A percentile compares a stretch with the other conserved stretches of the same genome.
Evolutionary conservation across 2,113 vertebrate genomes (phyloP).

Genomic region (Paraplagusia blochii): DNA sequence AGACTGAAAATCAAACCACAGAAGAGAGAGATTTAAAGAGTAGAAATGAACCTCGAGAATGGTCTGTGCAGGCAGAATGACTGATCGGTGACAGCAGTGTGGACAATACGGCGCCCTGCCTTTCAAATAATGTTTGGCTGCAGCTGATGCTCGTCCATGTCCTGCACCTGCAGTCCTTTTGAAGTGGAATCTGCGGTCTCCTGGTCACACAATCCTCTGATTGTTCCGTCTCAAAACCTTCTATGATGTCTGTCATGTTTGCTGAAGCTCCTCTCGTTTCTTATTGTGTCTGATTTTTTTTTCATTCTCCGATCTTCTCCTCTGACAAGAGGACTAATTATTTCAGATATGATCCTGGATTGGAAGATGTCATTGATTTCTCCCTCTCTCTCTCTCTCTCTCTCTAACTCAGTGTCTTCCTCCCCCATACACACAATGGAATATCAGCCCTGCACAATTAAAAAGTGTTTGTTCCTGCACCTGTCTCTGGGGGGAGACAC

Average conservation of each 20-base stretch:
- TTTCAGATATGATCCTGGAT: neutral
- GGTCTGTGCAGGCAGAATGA: neutral
- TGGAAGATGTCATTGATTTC: too few relatives aligned
- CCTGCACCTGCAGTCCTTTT: constrained; percentile 37
- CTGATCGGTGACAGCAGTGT: constrained; percentile 1
- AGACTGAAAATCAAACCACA: constrained; percentile 24
- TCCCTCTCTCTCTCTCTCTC: too few relatives aligned
- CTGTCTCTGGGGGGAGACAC: constrained; percentile 40
- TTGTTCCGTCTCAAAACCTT: constrained; percentile 27
- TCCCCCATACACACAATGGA: constrained; percentile 4
- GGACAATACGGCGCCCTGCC: constrained; percentile 6
- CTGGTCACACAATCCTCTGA: constrained; percentile 45
- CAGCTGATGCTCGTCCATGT: too few relatives aligned
- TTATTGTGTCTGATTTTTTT: neutral
- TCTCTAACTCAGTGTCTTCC: too few relatives aligned
- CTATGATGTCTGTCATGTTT: too few relatives aligned
- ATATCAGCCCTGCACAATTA: constrained; percentile 65
- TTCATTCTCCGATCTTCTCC: neutral
- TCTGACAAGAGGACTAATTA: neutral
- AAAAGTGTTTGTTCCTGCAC: constrained; percentile 73
- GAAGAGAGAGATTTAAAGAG: constrained; percentile 4
- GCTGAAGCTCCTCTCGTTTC: too few relatives aligned
- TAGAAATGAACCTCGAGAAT: neutral
- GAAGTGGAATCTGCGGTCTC: constrained; percentile 26
- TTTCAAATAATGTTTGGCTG: too few relatives aligned